These are phyloP conservation scores for Drosophila pullipes DNA, from an alignment of 2,888 invertebrate genomes.

Conservation along the genomic window DNA sequence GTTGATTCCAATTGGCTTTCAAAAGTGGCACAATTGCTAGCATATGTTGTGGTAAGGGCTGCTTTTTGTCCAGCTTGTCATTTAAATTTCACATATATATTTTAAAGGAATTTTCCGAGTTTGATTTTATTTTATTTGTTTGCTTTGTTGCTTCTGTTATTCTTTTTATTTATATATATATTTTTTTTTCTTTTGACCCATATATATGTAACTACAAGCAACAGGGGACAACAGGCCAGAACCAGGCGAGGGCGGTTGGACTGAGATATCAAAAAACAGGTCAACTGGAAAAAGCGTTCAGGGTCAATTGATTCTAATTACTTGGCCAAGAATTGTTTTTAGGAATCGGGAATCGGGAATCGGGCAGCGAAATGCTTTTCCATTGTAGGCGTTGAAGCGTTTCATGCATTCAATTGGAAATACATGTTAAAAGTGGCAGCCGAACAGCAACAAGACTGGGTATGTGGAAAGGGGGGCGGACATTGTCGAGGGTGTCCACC, in stretches of 20 bases:
- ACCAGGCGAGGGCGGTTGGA: not conserved
- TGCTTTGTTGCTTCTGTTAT: slow-evolving; percentile 22
- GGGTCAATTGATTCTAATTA: slow-evolving; percentile 74
- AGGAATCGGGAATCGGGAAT: slow-evolving; percentile 10
- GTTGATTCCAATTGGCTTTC: slow-evolving; percentile 10
- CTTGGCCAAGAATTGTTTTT: slow-evolving; percentile 51
- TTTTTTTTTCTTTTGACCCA: not conserved
- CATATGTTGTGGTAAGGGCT: not conserved
- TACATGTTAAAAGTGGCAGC: slow-evolving; percentile 18
- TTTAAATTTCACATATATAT: slow-evolving; percentile 40
- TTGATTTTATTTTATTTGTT: slow-evolving; percentile 47
- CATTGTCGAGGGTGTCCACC: slow-evolving; percentile 4
- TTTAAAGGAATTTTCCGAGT: slow-evolving; percentile 35
- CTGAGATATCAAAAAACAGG: slow-evolving; percentile 63
- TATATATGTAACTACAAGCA: slow-evolving; percentile 17
- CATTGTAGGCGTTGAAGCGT: slow-evolving; percentile 57
- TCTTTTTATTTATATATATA: not conserved
- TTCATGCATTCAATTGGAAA: slow-evolving; percentile 63
- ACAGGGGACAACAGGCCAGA: not conserved
- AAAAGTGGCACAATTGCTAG: slow-evolving; percentile 17
- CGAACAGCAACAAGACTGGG: not conserved
- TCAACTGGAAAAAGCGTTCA: slow-evolving; percentile 71
- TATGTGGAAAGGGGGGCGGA: not conserved
- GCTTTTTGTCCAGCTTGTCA: slow-evolving; percentile 30
- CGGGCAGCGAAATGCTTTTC: slow-evolving; percentile 10